A percentile compares a stretch with the other conserved stretches of the same genome.
These are phyloP conservation scores for Drosophila demipolita DNA, from an alignment of 2,888 invertebrate species.

Conservation along the genomic window DNA sequence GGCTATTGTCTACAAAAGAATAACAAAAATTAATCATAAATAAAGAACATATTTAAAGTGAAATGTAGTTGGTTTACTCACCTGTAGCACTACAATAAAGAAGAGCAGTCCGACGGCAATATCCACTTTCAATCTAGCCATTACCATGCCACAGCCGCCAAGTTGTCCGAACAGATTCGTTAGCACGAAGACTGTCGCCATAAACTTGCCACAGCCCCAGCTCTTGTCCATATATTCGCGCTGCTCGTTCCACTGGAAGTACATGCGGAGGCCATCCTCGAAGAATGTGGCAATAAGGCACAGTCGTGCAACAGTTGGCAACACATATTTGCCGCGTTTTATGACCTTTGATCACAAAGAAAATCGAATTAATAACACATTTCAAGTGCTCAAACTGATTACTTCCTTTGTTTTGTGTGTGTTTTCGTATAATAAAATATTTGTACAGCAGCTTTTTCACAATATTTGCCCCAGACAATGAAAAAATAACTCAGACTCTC, in stretches of 20 bases:
- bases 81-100: constrained; percentile 98
- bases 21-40: background rate
- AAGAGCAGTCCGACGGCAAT: constrained; percentile 96
- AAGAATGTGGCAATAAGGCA: constrained; percentile 99
- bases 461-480: background rate
- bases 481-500: background rate
- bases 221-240: constrained; percentile 98
- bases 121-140: constrained; percentile 95
- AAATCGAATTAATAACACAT: constrained; percentile 18
- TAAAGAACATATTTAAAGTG: background rate
- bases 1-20: constrained; percentile 91
- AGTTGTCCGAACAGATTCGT: constrained; percentile 98
- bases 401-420: background rate
- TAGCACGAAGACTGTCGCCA: constrained; percentile 97
- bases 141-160: constrained; percentile 98
- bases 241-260: constrained; percentile 99
- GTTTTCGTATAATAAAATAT: background rate
- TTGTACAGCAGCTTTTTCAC: background rate
- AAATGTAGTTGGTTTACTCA: constrained; percentile 85
- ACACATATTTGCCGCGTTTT: constrained; percentile 94
- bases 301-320: constrained; percentile 97
- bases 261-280: constrained; percentile 99
- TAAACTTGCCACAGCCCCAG: constrained; percentile 97
- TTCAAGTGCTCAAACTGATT: constrained; percentile 8
- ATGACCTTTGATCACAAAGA: constrained; percentile 89